Base-by-base conservation (phyloP, 30 jellyfish, hydroid and myxozoan species). In the Chironex yamaguchii region DNA sequence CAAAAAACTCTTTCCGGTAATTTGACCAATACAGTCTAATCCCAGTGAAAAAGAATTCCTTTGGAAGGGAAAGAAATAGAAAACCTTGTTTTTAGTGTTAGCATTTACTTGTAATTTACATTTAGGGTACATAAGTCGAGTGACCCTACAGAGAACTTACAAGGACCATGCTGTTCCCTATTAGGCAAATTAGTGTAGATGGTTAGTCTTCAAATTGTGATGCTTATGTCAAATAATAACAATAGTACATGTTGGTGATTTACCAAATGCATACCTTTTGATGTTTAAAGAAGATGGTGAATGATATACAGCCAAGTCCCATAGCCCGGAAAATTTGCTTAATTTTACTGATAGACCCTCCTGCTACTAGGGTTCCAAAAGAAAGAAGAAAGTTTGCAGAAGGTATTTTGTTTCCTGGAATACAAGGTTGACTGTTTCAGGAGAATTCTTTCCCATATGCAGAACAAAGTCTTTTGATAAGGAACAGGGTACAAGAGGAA, bases 321-420 rank as follows among this genome's bases (percentile, higher is more conserved):
- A 71, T 71, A 23, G 85, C 42, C 42, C 48, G 42, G 74, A 71
- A 71, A 28, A 71, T 71, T 71, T 71, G 85, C 36, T 34, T 27
- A 25, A 71, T 68, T 42, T 71, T 71, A 50, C 85, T 71, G 20
- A 71, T 71, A 36, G 85, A 71, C 85, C 86, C 86, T 14, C 86
- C 86, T 2, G 86, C 86, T 25, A 42, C 50, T 25, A 72, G 63
- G 22, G 49, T 71, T 25, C 85, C 85, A 71, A 71, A 71, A 71
- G 71, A 71, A 52, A 71, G 85, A 34, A 71, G 71, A 32, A 12
- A 71, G 29, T 71, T 71, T 71, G 71, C 85, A 71, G 85, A 69
- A 34, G 85, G 71, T 71, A 71, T n/a, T 71, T 71, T 71, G 71
- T 36, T 71, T 71, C 85, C 85, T 4, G 74, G 74, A 69, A 71